phyloP scores from a whole-genome alignment of 2,113 vertebrate species.

The Eleginops maclovinus region DNA sequence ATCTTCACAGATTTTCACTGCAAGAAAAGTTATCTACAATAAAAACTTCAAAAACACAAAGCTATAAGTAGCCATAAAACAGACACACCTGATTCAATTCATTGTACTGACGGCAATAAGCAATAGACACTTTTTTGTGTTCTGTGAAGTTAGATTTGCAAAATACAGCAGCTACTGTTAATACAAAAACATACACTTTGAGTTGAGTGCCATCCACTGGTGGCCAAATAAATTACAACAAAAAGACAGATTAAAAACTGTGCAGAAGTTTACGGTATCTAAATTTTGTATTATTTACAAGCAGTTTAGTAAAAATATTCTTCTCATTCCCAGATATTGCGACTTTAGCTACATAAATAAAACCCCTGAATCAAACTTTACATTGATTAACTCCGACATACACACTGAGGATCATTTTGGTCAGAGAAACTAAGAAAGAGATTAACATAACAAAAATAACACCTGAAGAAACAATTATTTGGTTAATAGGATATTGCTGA shows the following conservation, averaged over 20 bases:
- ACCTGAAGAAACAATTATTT: slow-evolving; percentile 39
- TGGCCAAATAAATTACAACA: slow-evolving; percentile 73
- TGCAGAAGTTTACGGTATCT: slow-evolving; percentile 23
- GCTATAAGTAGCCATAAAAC: not conserved
- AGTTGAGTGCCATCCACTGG: slow-evolving; percentile 58
- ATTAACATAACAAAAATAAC: slow-evolving; percentile 7
- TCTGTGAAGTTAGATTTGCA: slow-evolving; percentile 19
- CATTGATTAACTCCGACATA: slow-evolving; percentile 40
- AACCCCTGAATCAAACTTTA: slow-evolving; percentile 71
- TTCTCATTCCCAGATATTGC: slow-evolving; percentile 59
- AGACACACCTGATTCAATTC: not conserved
- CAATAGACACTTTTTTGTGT: slow-evolving; percentile 18
- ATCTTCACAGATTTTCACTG: slow-evolving; percentile 19
- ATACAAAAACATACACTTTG: slow-evolving; percentile 43
- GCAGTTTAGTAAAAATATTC: slow-evolving; percentile 56
- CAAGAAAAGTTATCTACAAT: slow-evolving; percentile 50
- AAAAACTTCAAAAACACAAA: slow-evolving; percentile 27
- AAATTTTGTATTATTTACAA: slow-evolving; percentile 60
- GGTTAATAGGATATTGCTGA: slow-evolving; percentile 61
- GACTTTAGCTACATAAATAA: slow-evolving; percentile 42
- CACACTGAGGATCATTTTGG: slow-evolving; percentile 24
- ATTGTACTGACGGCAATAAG: not conserved
- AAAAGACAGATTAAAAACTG: slow-evolving; percentile 49
- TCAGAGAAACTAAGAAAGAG: slow-evolving; percentile 16
- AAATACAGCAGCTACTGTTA: slow-evolving; percentile 28